These are phyloP conservation scores for Myanophis thanlyinensis DNA, from an alignment of 2,113 vertebrate genomes.

Conservation along the genomic window DNA sequence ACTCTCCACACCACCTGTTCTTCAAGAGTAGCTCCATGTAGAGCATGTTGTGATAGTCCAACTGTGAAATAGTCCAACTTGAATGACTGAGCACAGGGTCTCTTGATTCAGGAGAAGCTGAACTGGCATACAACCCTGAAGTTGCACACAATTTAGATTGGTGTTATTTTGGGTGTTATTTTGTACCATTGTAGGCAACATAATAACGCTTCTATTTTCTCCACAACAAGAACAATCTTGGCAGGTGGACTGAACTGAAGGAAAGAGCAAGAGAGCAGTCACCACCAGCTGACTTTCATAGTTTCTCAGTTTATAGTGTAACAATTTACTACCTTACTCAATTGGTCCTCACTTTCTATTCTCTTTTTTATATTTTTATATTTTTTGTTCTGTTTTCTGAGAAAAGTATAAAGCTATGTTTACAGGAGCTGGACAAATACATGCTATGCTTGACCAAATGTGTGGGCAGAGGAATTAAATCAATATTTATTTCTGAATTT, in stretches of 20 bases:
- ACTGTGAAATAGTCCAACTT: not conserved
- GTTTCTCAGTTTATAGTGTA: not conserved
- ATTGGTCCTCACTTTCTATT: not conserved
- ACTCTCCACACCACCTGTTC: not conserved
- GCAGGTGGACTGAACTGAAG: not conserved
- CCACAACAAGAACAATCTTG: not conserved
- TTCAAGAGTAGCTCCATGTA: not conserved
- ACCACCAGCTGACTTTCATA: not conserved
- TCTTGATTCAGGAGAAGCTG: not conserved
- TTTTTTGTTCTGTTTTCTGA: not conserved
- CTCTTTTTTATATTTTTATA: not conserved
- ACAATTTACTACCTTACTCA: not conserved
- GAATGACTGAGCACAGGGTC: not conserved
- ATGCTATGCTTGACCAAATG: not conserved
- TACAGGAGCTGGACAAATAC: not conserved
- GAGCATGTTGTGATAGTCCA: not conserved
- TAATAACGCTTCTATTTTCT: not conserved
- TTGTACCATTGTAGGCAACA: not conserved
- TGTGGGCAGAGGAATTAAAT: not conserved
- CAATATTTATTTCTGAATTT: not conserved
- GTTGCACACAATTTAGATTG: not conserved
- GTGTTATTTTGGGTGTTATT: not conserved
- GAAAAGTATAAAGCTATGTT: not conserved
- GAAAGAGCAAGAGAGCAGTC: not conserved
- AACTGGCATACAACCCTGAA: not conserved